A percentile compares a stretch with the other conserved stretches of the same genome.
phyloP scores from a whole-genome alignment of 2,888 invertebrate genomes.

The Idaea dimidiata region DNA sequence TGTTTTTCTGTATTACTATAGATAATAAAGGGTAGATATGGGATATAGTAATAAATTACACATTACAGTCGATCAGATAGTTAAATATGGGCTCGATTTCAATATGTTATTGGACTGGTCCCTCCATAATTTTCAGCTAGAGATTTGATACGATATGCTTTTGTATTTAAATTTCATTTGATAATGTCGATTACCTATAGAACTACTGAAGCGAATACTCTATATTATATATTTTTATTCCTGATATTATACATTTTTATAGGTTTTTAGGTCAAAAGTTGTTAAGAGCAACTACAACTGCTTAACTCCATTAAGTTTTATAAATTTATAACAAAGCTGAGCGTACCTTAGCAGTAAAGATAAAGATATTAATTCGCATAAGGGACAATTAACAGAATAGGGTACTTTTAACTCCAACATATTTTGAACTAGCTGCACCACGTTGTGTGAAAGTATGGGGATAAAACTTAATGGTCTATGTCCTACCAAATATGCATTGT shows the following conservation, averaged over 20 bases:
- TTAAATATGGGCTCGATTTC: not conserved
- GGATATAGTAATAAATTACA: not conserved
- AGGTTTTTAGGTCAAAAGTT: not conserved
- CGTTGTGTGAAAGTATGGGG: no score
- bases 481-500: no score
- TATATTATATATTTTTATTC: no score
- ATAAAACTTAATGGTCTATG: no score
- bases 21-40: not conserved
- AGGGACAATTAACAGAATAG: no score
- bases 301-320: no score
- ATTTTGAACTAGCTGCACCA: no score
- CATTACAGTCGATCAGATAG: not conserved
- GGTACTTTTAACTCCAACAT: no score
- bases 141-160: not conserved
- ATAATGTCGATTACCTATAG: constrained; percentile 3
- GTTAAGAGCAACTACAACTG: not conserved
- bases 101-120: not conserved
- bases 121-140: constrained; percentile 1
- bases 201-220: not conserved
- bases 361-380: no score
- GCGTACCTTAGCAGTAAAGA: no score
- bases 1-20: not conserved
- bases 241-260: not conserved
- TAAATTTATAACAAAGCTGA: no score
- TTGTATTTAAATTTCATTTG: not conserved